phyloP scores from a whole-genome alignment of 2,113 vertebrate genomes.

The Otus sunia region DNA sequence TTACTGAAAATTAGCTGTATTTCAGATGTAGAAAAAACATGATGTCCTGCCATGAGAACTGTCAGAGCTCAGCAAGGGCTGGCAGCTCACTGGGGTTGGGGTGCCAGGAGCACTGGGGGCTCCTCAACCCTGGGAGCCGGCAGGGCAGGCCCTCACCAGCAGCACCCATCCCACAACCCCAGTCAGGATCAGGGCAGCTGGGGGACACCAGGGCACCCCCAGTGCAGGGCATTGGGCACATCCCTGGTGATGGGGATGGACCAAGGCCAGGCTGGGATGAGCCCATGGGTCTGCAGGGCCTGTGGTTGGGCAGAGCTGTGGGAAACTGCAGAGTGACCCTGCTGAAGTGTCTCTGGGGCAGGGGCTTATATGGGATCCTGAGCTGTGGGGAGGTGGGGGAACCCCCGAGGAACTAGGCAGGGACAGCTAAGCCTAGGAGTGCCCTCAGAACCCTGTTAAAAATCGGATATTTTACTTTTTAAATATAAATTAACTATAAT shows the following conservation, averaged over 20 bases:
- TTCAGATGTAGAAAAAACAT: not conserved
- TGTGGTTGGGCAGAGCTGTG: not conserved
- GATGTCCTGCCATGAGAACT: not conserved
- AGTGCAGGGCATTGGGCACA: accelerated
- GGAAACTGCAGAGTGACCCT: not conserved
- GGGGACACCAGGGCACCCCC: not conserved
- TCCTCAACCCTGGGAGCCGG: not conserved
- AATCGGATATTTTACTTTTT: not conserved
- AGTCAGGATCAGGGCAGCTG: not conserved
- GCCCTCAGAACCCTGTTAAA: not conserved
- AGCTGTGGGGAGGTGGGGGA: accelerated
- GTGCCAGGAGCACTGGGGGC: accelerated
- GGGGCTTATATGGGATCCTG: not conserved
- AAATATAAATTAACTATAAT: not conserved
- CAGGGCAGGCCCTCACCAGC: not conserved
- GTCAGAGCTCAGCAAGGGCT: not conserved
- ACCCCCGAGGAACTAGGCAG: not conserved
- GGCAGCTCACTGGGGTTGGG: accelerated
- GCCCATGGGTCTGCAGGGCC: accelerated
- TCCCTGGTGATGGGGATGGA: not conserved
- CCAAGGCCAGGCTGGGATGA: not conserved
- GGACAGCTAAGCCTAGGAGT: not conserved
- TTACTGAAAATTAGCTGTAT: not conserved
- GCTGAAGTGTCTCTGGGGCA: not conserved
- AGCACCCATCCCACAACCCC: accelerated